phyloP scores from a whole-genome alignment of 2,888 invertebrate genomes.

The Molanna angustata region DNA sequence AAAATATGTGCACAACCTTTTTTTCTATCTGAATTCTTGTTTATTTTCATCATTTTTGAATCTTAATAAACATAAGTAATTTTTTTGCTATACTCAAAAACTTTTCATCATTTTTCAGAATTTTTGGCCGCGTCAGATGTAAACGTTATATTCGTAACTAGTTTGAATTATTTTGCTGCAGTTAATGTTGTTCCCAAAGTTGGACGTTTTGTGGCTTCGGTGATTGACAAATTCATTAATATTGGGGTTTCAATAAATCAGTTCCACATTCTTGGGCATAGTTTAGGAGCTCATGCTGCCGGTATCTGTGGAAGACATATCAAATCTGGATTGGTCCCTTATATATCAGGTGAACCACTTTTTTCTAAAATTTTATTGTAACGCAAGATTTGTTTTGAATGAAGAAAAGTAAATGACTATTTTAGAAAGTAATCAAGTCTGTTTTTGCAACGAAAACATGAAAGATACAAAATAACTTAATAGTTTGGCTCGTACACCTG shows the following conservation, averaged over 20 bases:
- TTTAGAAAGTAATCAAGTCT: too few relatives aligned
- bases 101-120: constrained; percentile 22
- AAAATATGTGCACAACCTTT: too few relatives aligned
- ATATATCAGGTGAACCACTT: constrained; percentile 18
- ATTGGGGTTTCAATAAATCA: constrained; percentile 5
- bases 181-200: constrained; percentile 14
- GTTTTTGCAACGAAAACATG: too few relatives aligned
- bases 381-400: too few relatives aligned
- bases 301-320: constrained; percentile 19
- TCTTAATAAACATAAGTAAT: too few relatives aligned
- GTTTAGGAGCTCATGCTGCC: constrained; percentile 26
- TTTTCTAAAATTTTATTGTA: too few relatives aligned
- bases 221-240: constrained; percentile 23
- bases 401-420: too few relatives aligned
- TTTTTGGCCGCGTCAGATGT: constrained; percentile 19
- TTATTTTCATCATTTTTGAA: too few relatives aligned
- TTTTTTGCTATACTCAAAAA: too few relatives aligned
- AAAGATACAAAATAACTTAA: too few relatives aligned
- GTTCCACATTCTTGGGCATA: constrained; percentile 29
- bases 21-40: too few relatives aligned
- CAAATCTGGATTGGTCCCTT: constrained; percentile 5
- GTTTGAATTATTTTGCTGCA: constrained; percentile 17
- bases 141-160: constrained; percentile 22
- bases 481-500: too few relatives aligned
- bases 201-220: constrained; percentile 10